Evolutionary conservation across 2,113 vertebrate genomes (phyloP), one percentile per base, ranked within the genome.

Genomic region (Chionodraco myersi): DNA sequence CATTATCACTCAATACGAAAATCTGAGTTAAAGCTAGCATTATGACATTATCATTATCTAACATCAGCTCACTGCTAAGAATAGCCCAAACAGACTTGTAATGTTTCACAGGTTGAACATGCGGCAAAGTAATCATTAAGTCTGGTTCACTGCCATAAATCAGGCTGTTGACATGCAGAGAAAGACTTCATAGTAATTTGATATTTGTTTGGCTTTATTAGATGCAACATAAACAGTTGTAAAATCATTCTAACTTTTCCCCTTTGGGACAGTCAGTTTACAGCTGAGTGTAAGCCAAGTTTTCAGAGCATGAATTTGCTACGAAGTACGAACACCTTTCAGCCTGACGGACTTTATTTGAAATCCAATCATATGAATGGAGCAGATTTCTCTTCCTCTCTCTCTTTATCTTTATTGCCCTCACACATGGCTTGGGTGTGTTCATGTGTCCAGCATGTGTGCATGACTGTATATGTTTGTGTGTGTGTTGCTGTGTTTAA

Each of bases 401-500:
- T 58, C 77, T n/a, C 77, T 63, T 15, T 76, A 65, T 44, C 30
- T 58, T 54, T 15, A 72, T 67, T 63, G 23, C 53, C 30, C 54
- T 13, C 52, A 58, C 63, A 21, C 54, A 21, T 49, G 58, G 64
- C 70, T 11, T 8, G 12, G 69, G 23, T 53, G 30, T 6, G 30
- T 85, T 69, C 82, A 88, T 79, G 62, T 89, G 90, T 82, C 41
- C 56, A 48, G 77, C 76, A 88, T 82, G 85, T 90, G 88, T 79
- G 82, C 53, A n/a, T 30, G 73, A 21, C 77, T 54, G 34, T 65
- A 72, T 77, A 21, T 70, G 34, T 85, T 65, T 83, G 64, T 75
- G 79, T 75, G 64, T 86, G 74, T 72, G 23, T 57, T 59, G 73
- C 60, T 67, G 10, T 65, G 15, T 54, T 56, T 53, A 54, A 53